These are phyloP conservation scores for Sitobion miscanthi DNA, from an alignment of 1,140 invertebrate genomes.

Conservation along the genomic window DNA sequence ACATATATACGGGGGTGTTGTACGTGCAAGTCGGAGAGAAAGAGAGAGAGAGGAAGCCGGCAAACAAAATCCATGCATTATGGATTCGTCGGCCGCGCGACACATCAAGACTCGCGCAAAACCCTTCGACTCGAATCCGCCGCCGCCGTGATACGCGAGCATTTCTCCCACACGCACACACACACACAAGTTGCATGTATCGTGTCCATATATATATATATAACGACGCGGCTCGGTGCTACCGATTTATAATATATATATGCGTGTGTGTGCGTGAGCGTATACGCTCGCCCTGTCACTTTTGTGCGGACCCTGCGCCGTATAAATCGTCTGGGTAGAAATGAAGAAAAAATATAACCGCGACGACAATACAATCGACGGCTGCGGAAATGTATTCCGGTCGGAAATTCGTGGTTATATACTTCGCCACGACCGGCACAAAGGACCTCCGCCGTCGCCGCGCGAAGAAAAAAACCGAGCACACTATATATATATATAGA, in stretches of 20 bases:
- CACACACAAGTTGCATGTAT: not conserved
- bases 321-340: conserved; percentile 22
- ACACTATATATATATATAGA: not conserved
- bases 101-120: conserved; percentile 45
- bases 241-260: not conserved
- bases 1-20: not conserved
- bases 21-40: not conserved
- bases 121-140: conserved; percentile 25
- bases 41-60: not conserved
- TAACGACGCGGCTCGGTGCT: not conserved
- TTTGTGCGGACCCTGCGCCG: not conserved
- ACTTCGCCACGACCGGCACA: conserved; percentile 1
- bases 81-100: conserved; percentile 45
- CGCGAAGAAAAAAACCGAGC: not conserved
- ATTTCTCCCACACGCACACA: not conserved
- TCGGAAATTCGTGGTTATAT: conserved; percentile 34
- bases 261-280: not conserved
- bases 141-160: not conserved
- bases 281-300: not conserved
- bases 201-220: conserved; percentile 1
- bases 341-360: conserved; percentile 22
- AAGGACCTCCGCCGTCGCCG: not conserved
- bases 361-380: conserved; percentile 29
- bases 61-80: conserved; percentile 53
- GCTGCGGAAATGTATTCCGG: conserved; percentile 49